Evolutionary conservation across 2,888 invertebrate genomes (phyloP), one percentile per base, ranked within the genome.

Genomic region (Drosophila anceps): DNA sequence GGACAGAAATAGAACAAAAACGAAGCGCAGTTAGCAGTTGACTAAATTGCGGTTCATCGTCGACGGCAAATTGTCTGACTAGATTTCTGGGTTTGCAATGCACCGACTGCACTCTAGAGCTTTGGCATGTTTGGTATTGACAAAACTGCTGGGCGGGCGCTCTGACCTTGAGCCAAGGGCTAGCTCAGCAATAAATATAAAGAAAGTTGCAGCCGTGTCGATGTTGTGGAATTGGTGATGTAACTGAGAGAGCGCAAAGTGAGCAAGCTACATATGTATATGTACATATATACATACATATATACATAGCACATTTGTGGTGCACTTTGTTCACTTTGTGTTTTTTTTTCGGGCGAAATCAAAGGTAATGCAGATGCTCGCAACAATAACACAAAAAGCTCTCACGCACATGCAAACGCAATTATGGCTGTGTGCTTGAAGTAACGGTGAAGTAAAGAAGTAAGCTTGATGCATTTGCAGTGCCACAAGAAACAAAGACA

Each of bases 391-490:
- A 73, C 54, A 81, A 65, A 76, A 75, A 81, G 72, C 81, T 83
- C 81, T 70, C 62, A 76, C 69, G 76, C 58, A 69, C 86, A 84
- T 86, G 86, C 86, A 78, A 85, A 76, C 69, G 70, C 69, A 76
- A 83, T 69, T 73, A 75, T 76, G 73, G 66, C 59, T 68, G 69
- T 71, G 77, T 51, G 53, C 43, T 62, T 48, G 50, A 58, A 46
- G 37, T 62, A 73, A 53, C 51, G 55, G 15, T 50, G 61, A 53
- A 53, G 31, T 43, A 29, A 48, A 35, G 35, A 12, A 39, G 31
- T 48, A 48, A 50, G 55, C n/a, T 8, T 24, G 54, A 48, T 55
- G 48, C 27, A 67, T 41, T 54, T 58, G 64, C 61, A 46, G 61
- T 64, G 67, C 35, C 41, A 55, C n/a, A 29, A 24, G 15, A 24